A percentile compares a stretch with the other conserved stretches of the same genome.
Evolutionary conservation across 2,113 vertebrate species (phyloP).

Genomic region (Ceyx cyanopectus): DNA sequence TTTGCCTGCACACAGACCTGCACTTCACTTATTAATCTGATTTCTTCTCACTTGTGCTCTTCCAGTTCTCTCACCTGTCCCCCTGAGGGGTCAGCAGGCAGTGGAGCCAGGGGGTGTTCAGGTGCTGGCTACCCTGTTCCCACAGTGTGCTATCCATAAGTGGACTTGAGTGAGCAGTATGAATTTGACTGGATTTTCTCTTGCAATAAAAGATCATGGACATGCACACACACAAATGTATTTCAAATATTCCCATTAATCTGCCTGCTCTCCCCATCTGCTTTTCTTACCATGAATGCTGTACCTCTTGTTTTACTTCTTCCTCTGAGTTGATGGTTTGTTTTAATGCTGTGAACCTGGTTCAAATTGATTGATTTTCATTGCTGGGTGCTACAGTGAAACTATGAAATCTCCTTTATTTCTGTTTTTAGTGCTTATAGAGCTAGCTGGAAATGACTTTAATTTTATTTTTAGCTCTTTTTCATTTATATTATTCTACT

Average conservation of each 20-base stretch:
- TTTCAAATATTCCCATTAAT: background rate
- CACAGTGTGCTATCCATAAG: too few relatives aligned
- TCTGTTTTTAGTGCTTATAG: constrained; percentile 28
- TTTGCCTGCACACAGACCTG: too few relatives aligned
- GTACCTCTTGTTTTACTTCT: background rate
- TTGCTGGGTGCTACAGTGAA: constrained; percentile 13
- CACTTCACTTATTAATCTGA: too few relatives aligned
- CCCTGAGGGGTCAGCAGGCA: too few relatives aligned
- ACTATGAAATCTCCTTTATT: constrained; percentile 26
- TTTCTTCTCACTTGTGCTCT: too few relatives aligned
- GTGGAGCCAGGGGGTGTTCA: too few relatives aligned
- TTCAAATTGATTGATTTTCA: constrained; percentile 26
- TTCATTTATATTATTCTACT: constrained; percentile 12
- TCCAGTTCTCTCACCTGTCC: too few relatives aligned
- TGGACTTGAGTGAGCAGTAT: too few relatives aligned
- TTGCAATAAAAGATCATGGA: too few relatives aligned
- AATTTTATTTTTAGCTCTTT: constrained; percentile 10
- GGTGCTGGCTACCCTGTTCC: too few relatives aligned
- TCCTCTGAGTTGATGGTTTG: background rate
- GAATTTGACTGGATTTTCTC: too few relatives aligned
- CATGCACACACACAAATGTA: too few relatives aligned
- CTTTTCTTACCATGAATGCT: background rate
- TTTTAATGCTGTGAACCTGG: constrained; percentile 20
- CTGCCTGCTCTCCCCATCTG: background rate
- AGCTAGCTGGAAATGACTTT: background rate